Conservation (phyloP, 2,113 vertebrate species). For the Istiophorus platypterus region DNA sequence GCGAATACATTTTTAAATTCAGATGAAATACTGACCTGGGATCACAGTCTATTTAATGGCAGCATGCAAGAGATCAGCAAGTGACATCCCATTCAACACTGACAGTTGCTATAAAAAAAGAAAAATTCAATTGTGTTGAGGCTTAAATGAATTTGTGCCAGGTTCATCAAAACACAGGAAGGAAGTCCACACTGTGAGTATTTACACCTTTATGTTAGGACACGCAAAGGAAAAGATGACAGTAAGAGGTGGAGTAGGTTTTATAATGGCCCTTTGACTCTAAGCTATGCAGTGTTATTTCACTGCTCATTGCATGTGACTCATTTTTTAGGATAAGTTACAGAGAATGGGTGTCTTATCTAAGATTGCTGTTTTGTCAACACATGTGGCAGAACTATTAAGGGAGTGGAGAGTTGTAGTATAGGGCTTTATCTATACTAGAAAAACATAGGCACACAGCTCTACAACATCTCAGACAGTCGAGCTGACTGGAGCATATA, state of each 20-base stretch:
- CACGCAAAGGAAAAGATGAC: conserved; percentile 2
- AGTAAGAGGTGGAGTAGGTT: conserved; percentile 13
- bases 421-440: not conserved
- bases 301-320: conserved; percentile 17
- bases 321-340: conserved; percentile 30
- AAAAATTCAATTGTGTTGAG: not conserved
- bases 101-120: no score
- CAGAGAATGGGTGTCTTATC: conserved; percentile 37
- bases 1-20: not conserved
- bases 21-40: not conserved
- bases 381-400: not conserved
- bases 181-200: not conserved
- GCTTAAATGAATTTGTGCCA: not conserved
- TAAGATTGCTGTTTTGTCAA: conserved; percentile 26
- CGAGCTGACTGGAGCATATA: not conserved
- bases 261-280: conserved; percentile 17
- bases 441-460: not conserved
- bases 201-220: conserved; percentile 14
- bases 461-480: not conserved
- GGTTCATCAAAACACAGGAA: not conserved
- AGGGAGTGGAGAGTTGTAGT: not conserved
- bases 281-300: conserved; percentile 40
- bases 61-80: not conserved
- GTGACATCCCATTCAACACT: not conserved
- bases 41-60: not conserved